phyloP scores from a whole-genome alignment of 2,888 invertebrate species.

The Torymus texanus region DNA sequence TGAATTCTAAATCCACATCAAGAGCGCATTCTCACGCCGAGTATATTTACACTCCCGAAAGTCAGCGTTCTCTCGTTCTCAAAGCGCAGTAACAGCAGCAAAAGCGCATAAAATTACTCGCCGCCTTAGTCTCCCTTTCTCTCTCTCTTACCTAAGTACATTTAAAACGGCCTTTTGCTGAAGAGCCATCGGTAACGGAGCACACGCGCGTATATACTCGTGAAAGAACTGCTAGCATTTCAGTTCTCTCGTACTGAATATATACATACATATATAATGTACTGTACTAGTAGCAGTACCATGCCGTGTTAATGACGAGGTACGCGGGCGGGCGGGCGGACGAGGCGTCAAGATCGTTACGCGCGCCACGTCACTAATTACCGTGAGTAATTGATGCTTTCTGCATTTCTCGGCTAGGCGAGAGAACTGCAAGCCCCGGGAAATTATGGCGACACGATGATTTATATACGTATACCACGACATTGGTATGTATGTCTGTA shows the following conservation, averaged over 20 bases:
- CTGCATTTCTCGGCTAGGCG: not conserved
- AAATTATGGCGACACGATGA: slow-evolving; percentile 29
- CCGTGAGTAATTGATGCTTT: slow-evolving; percentile 31
- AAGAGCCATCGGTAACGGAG: not conserved
- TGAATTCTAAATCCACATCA: too few species aligned
- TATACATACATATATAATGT: too few species aligned
- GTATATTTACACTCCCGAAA: too few species aligned
- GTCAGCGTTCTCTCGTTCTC: too few species aligned
- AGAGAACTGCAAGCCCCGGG: not conserved
- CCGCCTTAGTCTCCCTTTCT: not conserved
- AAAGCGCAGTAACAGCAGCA: too few species aligned
- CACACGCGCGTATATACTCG: too few species aligned
- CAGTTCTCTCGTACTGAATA: not conserved
- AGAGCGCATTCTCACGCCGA: too few species aligned
- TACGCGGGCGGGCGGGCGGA: too few species aligned
- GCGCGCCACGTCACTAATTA: slow-evolving; percentile 40
- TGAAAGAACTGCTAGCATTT: not conserved
- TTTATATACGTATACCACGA: slow-evolving; percentile 10
- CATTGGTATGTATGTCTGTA: slow-evolving; percentile 4
- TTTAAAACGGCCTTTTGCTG: slow-evolving; percentile 8
- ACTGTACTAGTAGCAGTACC: too few species aligned
- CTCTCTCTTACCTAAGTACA: slow-evolving; percentile 14
- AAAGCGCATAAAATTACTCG: too few species aligned
- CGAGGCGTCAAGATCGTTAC: slow-evolving; percentile 29
- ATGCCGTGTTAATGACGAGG: slow-evolving; percentile 6